phyloP scores from a whole-genome alignment of 1,140 invertebrate species.

The Leptestheria dahalacensis region DNA sequence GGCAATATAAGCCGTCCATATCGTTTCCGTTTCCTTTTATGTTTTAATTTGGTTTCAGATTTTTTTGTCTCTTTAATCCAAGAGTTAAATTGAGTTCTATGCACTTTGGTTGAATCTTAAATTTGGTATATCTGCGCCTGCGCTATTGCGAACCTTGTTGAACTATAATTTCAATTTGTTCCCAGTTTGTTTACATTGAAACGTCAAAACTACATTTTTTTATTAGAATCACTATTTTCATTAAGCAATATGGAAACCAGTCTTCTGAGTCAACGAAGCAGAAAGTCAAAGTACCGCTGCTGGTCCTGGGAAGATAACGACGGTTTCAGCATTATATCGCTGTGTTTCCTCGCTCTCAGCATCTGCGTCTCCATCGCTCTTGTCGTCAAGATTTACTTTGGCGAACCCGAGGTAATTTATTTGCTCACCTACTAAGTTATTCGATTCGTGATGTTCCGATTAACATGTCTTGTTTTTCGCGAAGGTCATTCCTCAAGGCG shows the following conservation, averaged over 20 bases:
- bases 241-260: background rate
- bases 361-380: conserved; percentile 26
- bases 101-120: too few species aligned
- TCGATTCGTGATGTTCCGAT: background rate
- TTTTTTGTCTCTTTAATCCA: too few species aligned
- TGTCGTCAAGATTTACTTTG: conserved; percentile 26
- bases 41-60: too few species aligned
- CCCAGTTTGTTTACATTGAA: too few species aligned
- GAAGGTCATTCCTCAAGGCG: conserved; percentile 52
- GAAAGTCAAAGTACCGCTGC: background rate
- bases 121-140: too few species aligned
- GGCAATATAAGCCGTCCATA: too few species aligned
- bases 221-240: too few species aligned
- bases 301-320: conserved; percentile 8
- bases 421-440: background rate
- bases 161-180: too few species aligned
- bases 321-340: conserved; percentile 24
- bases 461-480: conserved; percentile 15
- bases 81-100: too few species aligned
- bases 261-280: background rate
- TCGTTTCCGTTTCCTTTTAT: too few species aligned
- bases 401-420: conserved; percentile 27
- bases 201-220: too few species aligned
- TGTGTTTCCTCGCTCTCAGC: conserved; percentile 24
- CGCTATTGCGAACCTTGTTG: too few species aligned